Percentiles rank a stretch among this genome's conserved stretches.
These are phyloP conservation scores for Crepidodera aurea DNA, from an alignment of 2,888 invertebrate genomes.

Conservation along the genomic window DNA sequence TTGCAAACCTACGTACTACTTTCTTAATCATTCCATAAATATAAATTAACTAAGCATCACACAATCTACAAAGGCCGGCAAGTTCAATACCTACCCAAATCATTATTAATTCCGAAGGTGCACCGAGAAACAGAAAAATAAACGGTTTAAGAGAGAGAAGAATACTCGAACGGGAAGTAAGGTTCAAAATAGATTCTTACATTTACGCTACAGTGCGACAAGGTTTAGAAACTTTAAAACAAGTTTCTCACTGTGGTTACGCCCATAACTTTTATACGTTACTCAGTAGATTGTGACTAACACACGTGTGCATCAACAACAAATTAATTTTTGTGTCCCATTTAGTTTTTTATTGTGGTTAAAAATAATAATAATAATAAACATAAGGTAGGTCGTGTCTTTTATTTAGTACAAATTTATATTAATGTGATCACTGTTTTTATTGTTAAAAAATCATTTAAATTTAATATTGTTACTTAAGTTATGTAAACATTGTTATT, in stretches of 20 bases:
- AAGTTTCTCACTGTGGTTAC: conserved; percentile 23
- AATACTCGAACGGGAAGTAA: conserved; percentile 8
- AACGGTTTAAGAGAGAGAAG: neutral
- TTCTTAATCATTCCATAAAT: neutral
- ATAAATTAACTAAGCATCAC: neutral
- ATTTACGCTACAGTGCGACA: neutral
- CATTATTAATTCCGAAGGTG: conserved; percentile 10
- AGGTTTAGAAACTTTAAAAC: neutral
- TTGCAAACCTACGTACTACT: neutral
- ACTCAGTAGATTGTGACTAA: conserved; percentile 22
- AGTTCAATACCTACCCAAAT: neutral
- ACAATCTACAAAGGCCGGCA: neutral
- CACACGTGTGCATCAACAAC: conserved; percentile 17
- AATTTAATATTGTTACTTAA: no score
- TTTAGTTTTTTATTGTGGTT: no score
- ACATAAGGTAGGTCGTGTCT: no score
- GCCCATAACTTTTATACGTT: conserved; percentile 25
- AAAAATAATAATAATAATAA: no score
- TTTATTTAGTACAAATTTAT: no score
- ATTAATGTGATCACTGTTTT: no score
- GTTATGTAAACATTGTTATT: no score
- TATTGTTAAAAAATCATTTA: no score
- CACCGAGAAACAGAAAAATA: neutral
- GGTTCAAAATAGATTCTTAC: conserved; percentile 9
- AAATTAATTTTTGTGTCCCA: no score